Conservation (phyloP, 2,888 invertebrate genomes). For the Epsilonema sp. region DNA sequence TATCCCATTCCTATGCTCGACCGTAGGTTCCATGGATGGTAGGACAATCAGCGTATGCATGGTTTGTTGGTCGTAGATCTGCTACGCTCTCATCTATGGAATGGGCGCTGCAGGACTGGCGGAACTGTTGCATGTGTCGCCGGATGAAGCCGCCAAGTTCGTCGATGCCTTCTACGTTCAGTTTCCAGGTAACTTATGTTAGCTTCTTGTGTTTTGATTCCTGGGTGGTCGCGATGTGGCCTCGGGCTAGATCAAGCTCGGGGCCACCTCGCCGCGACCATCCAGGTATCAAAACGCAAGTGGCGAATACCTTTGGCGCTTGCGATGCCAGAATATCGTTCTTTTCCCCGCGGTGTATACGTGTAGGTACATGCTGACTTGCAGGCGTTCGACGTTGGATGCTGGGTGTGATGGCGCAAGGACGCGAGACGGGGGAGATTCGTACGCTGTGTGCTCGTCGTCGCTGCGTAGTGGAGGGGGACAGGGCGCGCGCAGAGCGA, state of each 20-base stretch:
- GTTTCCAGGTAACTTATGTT: conserved; percentile 53
- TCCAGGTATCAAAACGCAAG: too few relatives aligned
- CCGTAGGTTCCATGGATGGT: too few relatives aligned
- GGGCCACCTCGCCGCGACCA: too few relatives aligned
- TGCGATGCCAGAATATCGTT: too few relatives aligned
- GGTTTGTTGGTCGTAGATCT: too few relatives aligned
- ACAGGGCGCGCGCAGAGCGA: conserved; percentile 62
- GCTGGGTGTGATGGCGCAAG: conserved; percentile 41
- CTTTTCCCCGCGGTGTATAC: too few relatives aligned
- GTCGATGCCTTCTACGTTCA: conserved; percentile 47
- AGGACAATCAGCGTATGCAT: too few relatives aligned
- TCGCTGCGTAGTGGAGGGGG: conserved; percentile 49
- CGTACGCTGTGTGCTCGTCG: conserved; percentile 59
- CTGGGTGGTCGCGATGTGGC: too few relatives aligned
- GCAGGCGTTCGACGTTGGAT: conserved; percentile 46
- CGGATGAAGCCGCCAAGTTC: conserved; percentile 50
- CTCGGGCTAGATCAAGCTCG: too few relatives aligned
- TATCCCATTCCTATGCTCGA: too few relatives aligned
- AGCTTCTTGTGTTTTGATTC: conserved; percentile 6
- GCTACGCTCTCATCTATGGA: conserved; percentile 91
- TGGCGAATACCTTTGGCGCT: too few relatives aligned
- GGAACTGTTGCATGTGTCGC: conserved; percentile 53
- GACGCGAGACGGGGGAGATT: conserved; percentile 52
- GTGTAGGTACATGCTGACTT: too few relatives aligned
- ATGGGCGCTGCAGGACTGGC: conserved; percentile 67